Percentiles rank a stretch among this genome's conserved stretches.
phyloP scores from a whole-genome alignment of 2,113 vertebrate genomes.

The Neofelis nebulosa region DNA sequence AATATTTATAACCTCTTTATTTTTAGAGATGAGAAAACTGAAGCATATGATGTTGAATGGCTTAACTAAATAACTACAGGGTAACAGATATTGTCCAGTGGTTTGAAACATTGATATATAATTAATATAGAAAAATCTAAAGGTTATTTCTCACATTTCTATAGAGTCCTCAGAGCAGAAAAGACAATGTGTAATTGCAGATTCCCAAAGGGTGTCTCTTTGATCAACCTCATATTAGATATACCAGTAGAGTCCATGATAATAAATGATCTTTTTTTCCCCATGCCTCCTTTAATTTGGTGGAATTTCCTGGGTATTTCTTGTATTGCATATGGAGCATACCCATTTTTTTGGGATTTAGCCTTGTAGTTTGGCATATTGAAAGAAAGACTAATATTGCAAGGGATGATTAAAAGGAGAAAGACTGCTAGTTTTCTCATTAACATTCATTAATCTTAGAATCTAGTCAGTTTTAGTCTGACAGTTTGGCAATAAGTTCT shows the following conservation, averaged over 20 bases:
- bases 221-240: neutral
- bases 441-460: slow-evolving; percentile 26
- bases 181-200: neutral
- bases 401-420: slow-evolving; percentile 27
- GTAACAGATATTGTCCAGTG: neutral
- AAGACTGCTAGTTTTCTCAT: slow-evolving; percentile 7
- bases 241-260: neutral
- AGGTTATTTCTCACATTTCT: slow-evolving; percentile 21
- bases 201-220: neutral
- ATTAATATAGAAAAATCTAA: slow-evolving; percentile 15
- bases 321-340: neutral
- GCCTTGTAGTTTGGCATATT: neutral
- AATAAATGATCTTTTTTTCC: neutral
- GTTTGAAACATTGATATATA: neutral
- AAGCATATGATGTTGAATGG: neutral
- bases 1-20: neutral
- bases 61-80: neutral
- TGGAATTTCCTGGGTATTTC: neutral
- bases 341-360: neutral
- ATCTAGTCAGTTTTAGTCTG: slow-evolving; percentile 14
- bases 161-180: neutral
- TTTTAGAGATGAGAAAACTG: neutral
- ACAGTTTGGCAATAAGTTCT: neutral
- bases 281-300: neutral
- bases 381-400: neutral